Evolutionary conservation across 37 sponge, comb jelly and placozoan genomes (phyloP), one percentile per base, ranked within the genome.

Genomic region (Beroe ovata): DNA sequence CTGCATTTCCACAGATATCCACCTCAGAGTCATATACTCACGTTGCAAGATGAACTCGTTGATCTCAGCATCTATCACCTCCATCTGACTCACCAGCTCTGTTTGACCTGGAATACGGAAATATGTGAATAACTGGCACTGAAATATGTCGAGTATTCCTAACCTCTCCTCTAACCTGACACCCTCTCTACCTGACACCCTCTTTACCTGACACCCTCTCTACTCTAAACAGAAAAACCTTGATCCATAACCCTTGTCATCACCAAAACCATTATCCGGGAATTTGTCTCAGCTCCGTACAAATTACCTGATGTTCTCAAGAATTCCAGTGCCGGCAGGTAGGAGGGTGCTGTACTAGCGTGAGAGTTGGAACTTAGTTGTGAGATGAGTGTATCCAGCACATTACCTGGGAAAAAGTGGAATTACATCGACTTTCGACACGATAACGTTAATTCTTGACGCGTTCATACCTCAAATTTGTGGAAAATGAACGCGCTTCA

Each of bases 371-470:
- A 2, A 36, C 54, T 77, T 0, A 77, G 84, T 3, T 36, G n/a
- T 4, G 54, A 23, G 23, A 77, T 77, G 54, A 77, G 84, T 3
- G 84, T 77, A 25, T 77, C 84, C 42, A 77, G 47, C 42, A 77
- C 84, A 54, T 77, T 77, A 77, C 84, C 84, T 77, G 47, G 28
- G 84, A n/a, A 38, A 62, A n/a, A n/a, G n/a, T n/a, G n/a, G n/a
- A n/a, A n/a, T n/a, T n/a, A n/a, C n/a, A n/a, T n/a, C n/a, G n/a
- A n/a, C n/a, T n/a, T n/a, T n/a, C n/a, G n/a, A n/a, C n/a, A n/a
- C n/a, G n/a, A n/a, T n/a, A n/a, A n/a, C n/a, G n/a, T n/a, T n/a
- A n/a, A n/a, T n/a, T n/a, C n/a, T n/a, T n/a, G n/a, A n/a, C n/a
- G n/a, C n/a, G n/a, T n/a, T n/a, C n/a, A n/a, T n/a, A n/a, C n/a